Evolutionary conservation across 2,113 vertebrate genomes (phyloP).

Genomic region (Oncorhynchus nerka): DNA sequence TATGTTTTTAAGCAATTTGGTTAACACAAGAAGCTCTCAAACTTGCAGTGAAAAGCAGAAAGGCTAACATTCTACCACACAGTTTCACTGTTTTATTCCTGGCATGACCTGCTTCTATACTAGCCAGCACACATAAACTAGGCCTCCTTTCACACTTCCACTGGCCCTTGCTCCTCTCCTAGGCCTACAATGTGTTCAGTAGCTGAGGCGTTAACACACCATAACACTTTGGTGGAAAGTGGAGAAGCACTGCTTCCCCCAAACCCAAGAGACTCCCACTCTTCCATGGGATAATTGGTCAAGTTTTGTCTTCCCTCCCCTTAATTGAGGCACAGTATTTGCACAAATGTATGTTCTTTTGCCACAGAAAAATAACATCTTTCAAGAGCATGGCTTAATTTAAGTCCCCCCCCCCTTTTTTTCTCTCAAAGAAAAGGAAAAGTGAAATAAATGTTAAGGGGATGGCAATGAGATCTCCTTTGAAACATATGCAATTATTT

Average conservation of each 20-base stretch:
- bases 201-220: constrained; percentile 36
- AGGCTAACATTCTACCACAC: neutral
- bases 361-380: constrained; percentile 42
- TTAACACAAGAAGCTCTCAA: no score
- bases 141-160: no score
- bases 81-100: neutral
- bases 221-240: neutral
- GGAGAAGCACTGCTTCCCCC: neutral
- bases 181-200: constrained; percentile 41
- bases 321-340: constrained; percentile 57
- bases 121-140: neutral
- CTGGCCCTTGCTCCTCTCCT: neutral
- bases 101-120: neutral
- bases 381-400: constrained; percentile 49
- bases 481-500: constrained; percentile 52
- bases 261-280: constrained; percentile 46
- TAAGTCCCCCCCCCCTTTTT: constrained; percentile 36
- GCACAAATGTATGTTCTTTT: constrained; percentile 44
- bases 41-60: no score
- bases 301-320: constrained; percentile 34
- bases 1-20: no score
- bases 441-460: constrained; percentile 42
- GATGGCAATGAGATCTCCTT: constrained; percentile 42
- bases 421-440: constrained; percentile 28
- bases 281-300: constrained; percentile 52